Evolutionary conservation across 2,888 invertebrate genomes (phyloP).

Genomic region (Diadromus collaris): DNA sequence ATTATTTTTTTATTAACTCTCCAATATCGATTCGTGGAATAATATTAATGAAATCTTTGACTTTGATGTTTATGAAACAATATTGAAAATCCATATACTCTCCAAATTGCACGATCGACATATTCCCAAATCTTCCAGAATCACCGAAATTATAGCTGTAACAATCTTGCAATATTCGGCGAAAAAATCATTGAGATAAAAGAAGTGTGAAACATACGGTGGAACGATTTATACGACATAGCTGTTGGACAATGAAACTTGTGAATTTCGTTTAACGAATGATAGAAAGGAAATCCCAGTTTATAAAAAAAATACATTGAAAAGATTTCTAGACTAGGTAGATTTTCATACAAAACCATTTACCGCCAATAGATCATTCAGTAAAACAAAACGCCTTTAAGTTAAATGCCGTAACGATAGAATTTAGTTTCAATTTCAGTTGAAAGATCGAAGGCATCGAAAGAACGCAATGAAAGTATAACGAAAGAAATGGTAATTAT

Average conservation of each 20-base stretch:
- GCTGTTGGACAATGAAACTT: not conserved
- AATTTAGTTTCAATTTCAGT: not conserved
- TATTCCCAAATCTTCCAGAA: conserved; percentile 30
- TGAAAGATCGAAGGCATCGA: conserved; percentile 20
- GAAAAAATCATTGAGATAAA: conserved; percentile 13
- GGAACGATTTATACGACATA: conserved; percentile 5
- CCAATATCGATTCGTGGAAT: conserved; percentile 3
- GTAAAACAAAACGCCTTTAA: conserved; percentile 26
- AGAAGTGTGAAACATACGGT: conserved; percentile 18
- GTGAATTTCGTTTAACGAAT: not conserved
- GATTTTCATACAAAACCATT: not conserved
- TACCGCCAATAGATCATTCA: conserved; percentile 36
- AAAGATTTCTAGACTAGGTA: not conserved
- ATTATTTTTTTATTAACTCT: conserved; percentile 12
- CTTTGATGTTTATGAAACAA: conserved; percentile 25
- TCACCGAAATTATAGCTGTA: not conserved
- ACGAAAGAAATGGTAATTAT: not conserved
- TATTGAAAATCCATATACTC: conserved; percentile 10
- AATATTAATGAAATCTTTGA: conserved; percentile 8
- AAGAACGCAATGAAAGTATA: conserved; percentile 28
- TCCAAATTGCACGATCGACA: conserved; percentile 29
- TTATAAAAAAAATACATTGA: not conserved
- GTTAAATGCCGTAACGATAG: conserved; percentile 7
- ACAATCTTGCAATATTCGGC: not conserved
- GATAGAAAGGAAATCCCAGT: no score